Evolutionary conservation across 2,888 invertebrate genomes (phyloP).

Genomic region (Escarpia spicata): DNA sequence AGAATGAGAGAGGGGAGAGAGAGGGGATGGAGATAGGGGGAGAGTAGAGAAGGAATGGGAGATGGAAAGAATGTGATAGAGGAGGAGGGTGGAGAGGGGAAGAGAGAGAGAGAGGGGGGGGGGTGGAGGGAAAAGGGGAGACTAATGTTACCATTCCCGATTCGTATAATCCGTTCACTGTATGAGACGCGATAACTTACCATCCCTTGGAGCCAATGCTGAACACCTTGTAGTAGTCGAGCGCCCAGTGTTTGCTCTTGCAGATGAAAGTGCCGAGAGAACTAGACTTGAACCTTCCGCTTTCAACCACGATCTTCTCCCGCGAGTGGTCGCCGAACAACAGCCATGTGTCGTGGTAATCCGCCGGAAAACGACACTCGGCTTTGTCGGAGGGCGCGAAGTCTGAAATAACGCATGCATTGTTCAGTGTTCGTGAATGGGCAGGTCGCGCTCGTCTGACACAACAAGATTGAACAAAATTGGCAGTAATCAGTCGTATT

Average conservation of each 20-base stretch:
- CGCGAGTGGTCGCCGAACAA: conserved; percentile 23
- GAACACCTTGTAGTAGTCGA: conserved; percentile 40
- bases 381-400: conserved; percentile 31
- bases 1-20: too few species aligned
- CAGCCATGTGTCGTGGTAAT: conserved; percentile 34
- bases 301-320: conserved; percentile 28
- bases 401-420: conserved; percentile 7
- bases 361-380: conserved; percentile 36
- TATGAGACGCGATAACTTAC: conserved; percentile 26
- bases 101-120: too few species aligned
- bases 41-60: too few species aligned
- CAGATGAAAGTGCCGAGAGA: conserved; percentile 36
- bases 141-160: too few species aligned
- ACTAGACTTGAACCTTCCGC: conserved; percentile 31
- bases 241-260: conserved; percentile 43
- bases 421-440: not conserved
- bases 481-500: too few species aligned
- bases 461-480: not conserved
- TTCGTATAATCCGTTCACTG: too few species aligned
- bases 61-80: too few species aligned
- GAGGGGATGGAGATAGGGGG: too few species aligned
- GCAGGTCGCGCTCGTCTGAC: not conserved
- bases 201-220: conserved; percentile 38
- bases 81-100: too few species aligned
- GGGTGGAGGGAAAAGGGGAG: too few species aligned